Evolutionary conservation across 2,888 invertebrate genomes (phyloP).

Genomic region (Adelognathus sp.): DNA sequence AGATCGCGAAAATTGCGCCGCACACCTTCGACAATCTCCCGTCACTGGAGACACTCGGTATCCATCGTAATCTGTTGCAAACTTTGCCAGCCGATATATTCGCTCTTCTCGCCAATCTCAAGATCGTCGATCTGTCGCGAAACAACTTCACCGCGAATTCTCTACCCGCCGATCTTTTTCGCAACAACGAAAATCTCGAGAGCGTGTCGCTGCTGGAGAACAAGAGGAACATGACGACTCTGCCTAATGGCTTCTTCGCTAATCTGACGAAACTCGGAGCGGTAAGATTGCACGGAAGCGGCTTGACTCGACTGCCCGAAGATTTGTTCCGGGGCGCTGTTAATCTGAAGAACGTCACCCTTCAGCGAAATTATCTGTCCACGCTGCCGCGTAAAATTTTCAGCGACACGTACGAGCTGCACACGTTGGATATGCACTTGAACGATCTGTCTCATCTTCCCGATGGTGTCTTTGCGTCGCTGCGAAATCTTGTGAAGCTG

Average conservation of each 20-base stretch:
- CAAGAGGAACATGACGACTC: conserved; percentile 81
- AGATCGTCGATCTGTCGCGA: conserved; percentile 85
- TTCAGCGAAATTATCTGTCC: conserved; percentile 82
- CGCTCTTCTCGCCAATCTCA: conserved; percentile 84
- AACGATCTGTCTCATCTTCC: conserved; percentile 85
- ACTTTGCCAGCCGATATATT: conserved; percentile 85
- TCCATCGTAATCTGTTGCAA: conserved; percentile 86
- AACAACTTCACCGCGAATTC: conserved; percentile 84
- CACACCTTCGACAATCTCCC: conserved; percentile 85
- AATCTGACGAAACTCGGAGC: conserved; percentile 83
- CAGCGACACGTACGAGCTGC: conserved; percentile 84
- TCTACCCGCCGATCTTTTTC: conserved; percentile 85
- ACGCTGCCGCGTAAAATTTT: conserved; percentile 85
- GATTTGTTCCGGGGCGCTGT: conserved; percentile 85
- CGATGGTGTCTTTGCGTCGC: conserved; percentile 83
- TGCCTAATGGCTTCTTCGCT: conserved; percentile 85
- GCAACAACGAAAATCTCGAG: conserved; percentile 82
- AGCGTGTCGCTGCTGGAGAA: conserved; percentile 79
- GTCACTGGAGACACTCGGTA: conserved; percentile 86
- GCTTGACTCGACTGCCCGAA: conserved; percentile 84
- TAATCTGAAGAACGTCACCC: conserved; percentile 84
- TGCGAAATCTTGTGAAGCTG: conserved; percentile 83
- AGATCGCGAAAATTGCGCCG: conserved; percentile 85
- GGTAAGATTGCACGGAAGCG: conserved; percentile 84
- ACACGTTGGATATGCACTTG: conserved; percentile 85